Percentiles rank a stretch among this genome's conserved stretches.
These are phyloP conservation scores for Stegastes partitus DNA, from an alignment of 2,113 vertebrate species.

Conservation along the genomic window DNA sequence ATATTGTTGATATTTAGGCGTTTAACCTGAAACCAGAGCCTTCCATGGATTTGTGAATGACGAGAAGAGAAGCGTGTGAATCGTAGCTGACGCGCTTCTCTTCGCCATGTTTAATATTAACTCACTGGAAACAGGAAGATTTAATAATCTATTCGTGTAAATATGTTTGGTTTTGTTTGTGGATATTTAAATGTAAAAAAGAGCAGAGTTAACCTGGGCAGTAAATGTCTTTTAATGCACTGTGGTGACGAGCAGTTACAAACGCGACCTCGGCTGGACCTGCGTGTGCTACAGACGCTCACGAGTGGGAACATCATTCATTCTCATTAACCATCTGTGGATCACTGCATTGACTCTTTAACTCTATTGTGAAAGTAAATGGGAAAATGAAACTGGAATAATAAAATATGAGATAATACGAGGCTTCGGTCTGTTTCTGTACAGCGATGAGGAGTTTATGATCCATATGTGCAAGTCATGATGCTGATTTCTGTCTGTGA, in stretches of 20 bases:
- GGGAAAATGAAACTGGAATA: constrained; percentile 83
- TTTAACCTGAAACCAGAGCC: constrained; percentile 85
- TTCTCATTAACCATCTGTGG: constrained; percentile 62
- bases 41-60: constrained; percentile 80
- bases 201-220: constrained; percentile 39
- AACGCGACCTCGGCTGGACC: constrained; percentile 57
- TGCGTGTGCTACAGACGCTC: constrained; percentile 45
- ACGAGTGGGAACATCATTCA: constrained; percentile 50
- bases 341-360: constrained; percentile 65
- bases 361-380: constrained; percentile 77
- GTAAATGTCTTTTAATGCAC: constrained; percentile 69
- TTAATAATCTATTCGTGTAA: constrained; percentile 87
- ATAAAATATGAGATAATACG: constrained; percentile 65
- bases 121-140: constrained; percentile 87
- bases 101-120: constrained; percentile 77
- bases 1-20: constrained; percentile 87
- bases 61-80: constrained; percentile 86
- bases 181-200: constrained; percentile 84
- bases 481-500: no score
- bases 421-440: constrained; percentile 17
- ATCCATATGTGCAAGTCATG: background rate
- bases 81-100: constrained; percentile 74
- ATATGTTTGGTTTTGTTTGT: constrained; percentile 77
- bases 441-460: background rate
- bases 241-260: constrained; percentile 60